Conservation (phyloP, 2,797 vertebrate species). For the Malurus leucopterus region DNA sequence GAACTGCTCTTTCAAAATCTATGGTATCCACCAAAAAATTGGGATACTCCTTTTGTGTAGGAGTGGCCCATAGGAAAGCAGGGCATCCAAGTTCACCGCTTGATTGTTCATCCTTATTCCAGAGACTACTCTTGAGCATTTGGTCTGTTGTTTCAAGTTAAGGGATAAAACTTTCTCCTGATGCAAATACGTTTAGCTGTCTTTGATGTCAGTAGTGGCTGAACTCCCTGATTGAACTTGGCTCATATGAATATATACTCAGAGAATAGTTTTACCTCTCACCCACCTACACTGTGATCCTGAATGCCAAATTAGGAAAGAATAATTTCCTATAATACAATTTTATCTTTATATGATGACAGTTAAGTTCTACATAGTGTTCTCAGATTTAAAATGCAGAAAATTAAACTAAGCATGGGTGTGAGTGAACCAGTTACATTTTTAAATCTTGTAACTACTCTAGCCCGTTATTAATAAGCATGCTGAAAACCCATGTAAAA, state of each 20-base stretch:
- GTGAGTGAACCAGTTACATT: neutral
- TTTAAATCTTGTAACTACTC: neutral
- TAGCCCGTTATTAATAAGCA: neutral
- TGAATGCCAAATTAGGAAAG: neutral
- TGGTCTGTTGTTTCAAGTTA: neutral
- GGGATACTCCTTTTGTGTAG: neutral
- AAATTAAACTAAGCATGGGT: neutral
- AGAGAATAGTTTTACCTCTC: neutral
- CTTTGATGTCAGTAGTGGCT: neutral
- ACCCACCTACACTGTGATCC: neutral
- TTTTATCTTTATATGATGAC: neutral
- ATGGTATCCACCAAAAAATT: neutral
- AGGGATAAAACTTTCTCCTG: neutral
- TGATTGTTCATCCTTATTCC: neutral
- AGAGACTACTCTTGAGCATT: neutral
- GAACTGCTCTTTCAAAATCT: neutral
- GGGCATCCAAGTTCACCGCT: neutral
- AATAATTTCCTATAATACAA: neutral
- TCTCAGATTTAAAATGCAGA: neutral
- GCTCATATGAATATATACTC: neutral
- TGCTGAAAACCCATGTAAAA: neutral
- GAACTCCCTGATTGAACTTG: neutral
- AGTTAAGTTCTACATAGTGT: neutral
- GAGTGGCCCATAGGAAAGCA: neutral
- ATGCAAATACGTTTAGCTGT: neutral